These are phyloP conservation scores for Alexandromys fortis DNA, from an alignment of 2,113 vertebrate species.

Conservation along the genomic window DNA sequence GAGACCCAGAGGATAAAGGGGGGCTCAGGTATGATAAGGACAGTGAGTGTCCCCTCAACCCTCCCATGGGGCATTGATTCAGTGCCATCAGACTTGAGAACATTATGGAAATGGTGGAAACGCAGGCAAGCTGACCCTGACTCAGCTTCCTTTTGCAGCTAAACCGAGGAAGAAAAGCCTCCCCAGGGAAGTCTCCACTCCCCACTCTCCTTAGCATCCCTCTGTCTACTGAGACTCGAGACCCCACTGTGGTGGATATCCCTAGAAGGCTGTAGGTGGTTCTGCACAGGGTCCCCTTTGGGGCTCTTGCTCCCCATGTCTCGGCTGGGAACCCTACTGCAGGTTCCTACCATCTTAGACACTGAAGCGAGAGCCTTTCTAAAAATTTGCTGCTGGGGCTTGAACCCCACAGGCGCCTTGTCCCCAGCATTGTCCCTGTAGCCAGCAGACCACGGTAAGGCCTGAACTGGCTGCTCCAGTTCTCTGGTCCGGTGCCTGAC, in stretches of 20 bases:
- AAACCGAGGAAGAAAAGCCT: neutral
- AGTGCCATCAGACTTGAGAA: neutral
- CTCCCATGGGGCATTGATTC: neutral
- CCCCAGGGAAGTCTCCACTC: neutral
- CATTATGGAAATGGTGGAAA: too few species aligned
- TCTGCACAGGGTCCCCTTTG: fast-evolving
- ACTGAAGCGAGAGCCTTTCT: neutral
- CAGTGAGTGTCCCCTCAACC: fast-evolving
- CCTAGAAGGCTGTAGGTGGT: neutral
- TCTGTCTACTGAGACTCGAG: neutral
- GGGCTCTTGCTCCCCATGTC: fast-evolving
- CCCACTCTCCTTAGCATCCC: neutral
- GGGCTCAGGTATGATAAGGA: neutral
- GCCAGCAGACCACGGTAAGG: neutral
- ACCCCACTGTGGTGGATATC: too few species aligned
- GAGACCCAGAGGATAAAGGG: neutral
- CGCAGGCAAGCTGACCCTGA: neutral
- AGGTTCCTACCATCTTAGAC: neutral
- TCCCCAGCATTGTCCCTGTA: neutral
- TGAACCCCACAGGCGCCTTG: neutral
- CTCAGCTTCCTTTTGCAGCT: neutral
- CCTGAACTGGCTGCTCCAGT: fast-evolving
- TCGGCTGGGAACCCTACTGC: neutral
- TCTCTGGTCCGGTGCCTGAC: neutral
- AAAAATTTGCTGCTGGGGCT: neutral